Evolutionary conservation across 1,140 invertebrate species (phyloP).

Genomic region (Drosophila persimilis): DNA sequence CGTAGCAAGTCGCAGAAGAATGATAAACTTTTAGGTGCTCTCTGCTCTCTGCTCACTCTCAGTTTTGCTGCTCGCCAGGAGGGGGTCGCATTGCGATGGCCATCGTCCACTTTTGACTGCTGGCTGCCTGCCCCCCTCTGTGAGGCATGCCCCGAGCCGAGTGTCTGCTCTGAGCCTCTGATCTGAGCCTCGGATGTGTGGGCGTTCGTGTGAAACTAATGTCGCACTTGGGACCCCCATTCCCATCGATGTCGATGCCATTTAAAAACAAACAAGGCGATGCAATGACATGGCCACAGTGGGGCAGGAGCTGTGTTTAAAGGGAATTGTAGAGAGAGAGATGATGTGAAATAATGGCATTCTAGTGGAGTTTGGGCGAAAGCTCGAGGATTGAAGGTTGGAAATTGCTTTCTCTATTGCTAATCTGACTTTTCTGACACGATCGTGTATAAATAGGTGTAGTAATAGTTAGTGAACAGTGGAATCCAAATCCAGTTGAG

Average conservation of each 20-base stretch:
- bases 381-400: too few relatives aligned
- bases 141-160: conserved; percentile 4
- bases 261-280: conserved; percentile 69
- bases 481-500: too few relatives aligned
- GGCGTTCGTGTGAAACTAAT: conserved; percentile 78
- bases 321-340: too few relatives aligned
- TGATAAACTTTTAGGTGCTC: conserved; percentile 60
- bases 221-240: conserved; percentile 42
- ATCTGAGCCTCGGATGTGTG: conserved; percentile 41
- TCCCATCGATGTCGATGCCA: conserved; percentile 27
- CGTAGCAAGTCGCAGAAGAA: conserved; percentile 60
- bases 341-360: too few relatives aligned
- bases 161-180: background rate
- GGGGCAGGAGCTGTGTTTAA: background rate
- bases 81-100: conserved; percentile 42
- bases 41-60: background rate
- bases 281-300: conserved; percentile 60
- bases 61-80: conserved; percentile 2
- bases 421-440: too few relatives aligned
- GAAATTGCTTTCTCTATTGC: too few relatives aligned
- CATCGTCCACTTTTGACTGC: conserved; percentile 55
- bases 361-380: too few relatives aligned
- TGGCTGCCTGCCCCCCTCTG: conserved; percentile 29
- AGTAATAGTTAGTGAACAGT: too few relatives aligned
- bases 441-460: too few relatives aligned